Evolutionary conservation across 2,888 invertebrate genomes (phyloP).

Genomic region (Drosophila colorata): DNA sequence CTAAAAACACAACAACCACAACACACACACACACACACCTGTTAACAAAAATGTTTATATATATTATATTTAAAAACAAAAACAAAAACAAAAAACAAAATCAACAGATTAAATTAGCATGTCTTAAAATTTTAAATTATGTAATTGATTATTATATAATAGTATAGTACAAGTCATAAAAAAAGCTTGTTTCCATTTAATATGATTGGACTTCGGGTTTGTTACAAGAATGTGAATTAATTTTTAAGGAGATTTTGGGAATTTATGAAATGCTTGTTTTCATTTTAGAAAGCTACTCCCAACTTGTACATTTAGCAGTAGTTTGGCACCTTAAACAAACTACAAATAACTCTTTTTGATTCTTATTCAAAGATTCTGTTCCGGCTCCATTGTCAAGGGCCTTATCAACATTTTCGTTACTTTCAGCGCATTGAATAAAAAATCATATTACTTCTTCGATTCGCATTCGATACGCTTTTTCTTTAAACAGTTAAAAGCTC

Average conservation of each 20-base stretch:
- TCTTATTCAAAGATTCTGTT: not conserved
- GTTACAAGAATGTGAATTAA: not conserved
- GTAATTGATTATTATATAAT: constrained; percentile 78
- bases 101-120: constrained; percentile 74
- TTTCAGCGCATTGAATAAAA: not conserved
- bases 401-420: not conserved
- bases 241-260: no score
- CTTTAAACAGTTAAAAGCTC: no score
- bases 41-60: constrained; percentile 78
- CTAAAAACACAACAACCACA: constrained; percentile 59
- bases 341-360: not conserved
- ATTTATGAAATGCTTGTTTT: no score
- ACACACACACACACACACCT: constrained; percentile 61
- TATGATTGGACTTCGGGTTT: not conserved
- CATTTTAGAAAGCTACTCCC: not conserved
- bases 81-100: constrained; percentile 51
- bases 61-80: constrained; percentile 63
- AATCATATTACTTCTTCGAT: not conserved
- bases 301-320: not conserved
- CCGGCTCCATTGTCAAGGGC: not conserved
- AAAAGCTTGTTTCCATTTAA: constrained; percentile 38
- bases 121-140: constrained; percentile 77
- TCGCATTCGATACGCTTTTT: no score
- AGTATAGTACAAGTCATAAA: constrained; percentile 72
- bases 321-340: not conserved